Base-by-base conservation (phyloP, 2,113 vertebrate genomes). In the Brachypteracias leptosomus region DNA sequence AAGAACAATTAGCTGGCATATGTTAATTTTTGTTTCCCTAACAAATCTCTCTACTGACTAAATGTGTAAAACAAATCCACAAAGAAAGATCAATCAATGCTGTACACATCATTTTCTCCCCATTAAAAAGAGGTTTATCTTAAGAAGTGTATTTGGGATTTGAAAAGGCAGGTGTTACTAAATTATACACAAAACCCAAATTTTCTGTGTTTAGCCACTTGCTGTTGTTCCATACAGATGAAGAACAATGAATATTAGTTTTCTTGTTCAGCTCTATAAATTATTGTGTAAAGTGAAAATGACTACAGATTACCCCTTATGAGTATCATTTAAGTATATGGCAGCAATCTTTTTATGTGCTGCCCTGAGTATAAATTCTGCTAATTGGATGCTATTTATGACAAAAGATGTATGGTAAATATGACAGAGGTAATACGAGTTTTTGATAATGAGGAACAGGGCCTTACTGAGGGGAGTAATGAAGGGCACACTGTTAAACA, bases 1-100 rank as follows among this genome's bases (percentile, higher is more conserved):
- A 98, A 98, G 98, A 99, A 98, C 98, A 99, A 99, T 99, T 99
- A 99, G 98, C 98, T 98, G 98, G 98, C 98, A 98, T 98, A 99
- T 99, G 98, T 98, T 99, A 98, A 98, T 98, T 99, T 98, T 98
- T 98, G 98, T 98, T 98, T 98, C 98, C 98, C 98, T 98, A 98
- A 98, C 98, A 98, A 99, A 99, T 98, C 98, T 98, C 98, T 98
- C 98, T 98, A 98, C 98, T 98, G 98, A 98, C 98, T 98, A 98
- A 98, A 98, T 98, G 97, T 98, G 98, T 98, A 98, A 98, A 98
- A 98, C 98, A 98, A 98, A 98, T 98, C 98, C 98, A 98, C 98
- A 98, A 98, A 98, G 98, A 98, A 98, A 98, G 98, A 98, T 98
- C 98, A 98, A 98, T 99, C 98, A 98, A 97, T 98, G 98, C 97